Evolutionary conservation across 1,140 invertebrate species (phyloP), one percentile per base, ranked within the genome.

Genomic region (Nasonia vitripennis): DNA sequence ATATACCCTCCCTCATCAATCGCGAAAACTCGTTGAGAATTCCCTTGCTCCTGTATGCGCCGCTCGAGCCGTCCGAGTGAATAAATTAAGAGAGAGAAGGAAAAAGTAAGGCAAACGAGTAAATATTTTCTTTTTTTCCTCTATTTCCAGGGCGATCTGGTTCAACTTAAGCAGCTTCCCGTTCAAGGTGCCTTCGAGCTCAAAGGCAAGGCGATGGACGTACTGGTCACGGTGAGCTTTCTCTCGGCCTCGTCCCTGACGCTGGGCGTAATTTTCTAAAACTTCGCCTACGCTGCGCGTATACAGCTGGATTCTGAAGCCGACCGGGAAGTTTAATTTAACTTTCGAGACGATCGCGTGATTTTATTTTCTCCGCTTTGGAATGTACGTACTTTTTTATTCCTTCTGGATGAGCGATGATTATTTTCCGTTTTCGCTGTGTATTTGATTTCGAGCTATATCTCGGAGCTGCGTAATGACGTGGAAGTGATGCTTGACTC

Each of bases 91-190:
- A 84, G 20, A 83, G 20, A 34, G 9, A 41, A 68, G 2, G 23
- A 34, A 67, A 62, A 37, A 73, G 31, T 27, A 75, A 41, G 41
- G 84, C 37, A 70, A 31, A 84, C 20, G 37, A 78, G 20, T 45
- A 3, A 71, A 84, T 45, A 45, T 45, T 55, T 83, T 86, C 87
- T 75, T 84, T 86, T 87, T 75, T 84, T 62, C 41, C 86, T 87
- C 73, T 83, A n/a, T 87, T 93, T 94, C 67, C 93, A 98, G 96
- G 97, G 97, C 14, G 97, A 98, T 92, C 93, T 98, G 73, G 97
- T 98, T 48, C 96, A 97, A 90, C 93, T 98, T 87, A 98, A 97
- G 92, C 95, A 96, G 86, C 91, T 96, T 67, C 94, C 95, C 10
- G 92, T 93, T 75, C 92, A 94, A 86, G 91, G 94, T 7, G 93